Conservation (phyloP, 1,140 invertebrate genomes). For the Heliothis subflexa region DNA sequence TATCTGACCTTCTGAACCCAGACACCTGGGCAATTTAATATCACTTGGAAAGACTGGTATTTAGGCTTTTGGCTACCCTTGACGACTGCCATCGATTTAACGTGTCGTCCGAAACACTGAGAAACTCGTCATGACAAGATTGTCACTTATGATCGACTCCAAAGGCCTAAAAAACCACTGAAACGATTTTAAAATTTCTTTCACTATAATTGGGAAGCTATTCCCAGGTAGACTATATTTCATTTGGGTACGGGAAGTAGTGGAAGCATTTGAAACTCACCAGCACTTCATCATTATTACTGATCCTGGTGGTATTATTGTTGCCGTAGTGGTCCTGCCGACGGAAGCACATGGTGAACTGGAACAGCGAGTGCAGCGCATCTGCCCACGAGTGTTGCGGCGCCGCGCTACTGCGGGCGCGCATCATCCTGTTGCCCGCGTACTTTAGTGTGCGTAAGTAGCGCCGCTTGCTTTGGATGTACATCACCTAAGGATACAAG, state of each 20-base stretch:
- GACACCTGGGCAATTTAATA: too few species aligned
- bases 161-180: too few species aligned
- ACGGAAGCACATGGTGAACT: conserved; percentile 76
- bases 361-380: conserved; percentile 63
- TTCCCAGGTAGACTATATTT: too few species aligned
- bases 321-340: conserved; percentile 62
- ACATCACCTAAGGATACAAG: conserved; percentile 75
- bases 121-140: too few species aligned
- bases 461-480: conserved; percentile 82
- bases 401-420: conserved; percentile 57
- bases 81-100: too few species aligned
- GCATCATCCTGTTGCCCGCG: conserved; percentile 80
- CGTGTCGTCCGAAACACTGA: too few species aligned
- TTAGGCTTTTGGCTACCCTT: too few species aligned
- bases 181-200: too few species aligned
- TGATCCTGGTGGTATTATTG: conserved; percentile 67
- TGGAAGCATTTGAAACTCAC: conserved; percentile 56
- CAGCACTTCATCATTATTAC: conserved; percentile 74
- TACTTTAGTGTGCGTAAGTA: conserved; percentile 84
- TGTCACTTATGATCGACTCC: too few species aligned
- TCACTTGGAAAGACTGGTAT: too few species aligned
- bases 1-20: neutral
- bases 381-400: conserved; percentile 57
- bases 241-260: too few species aligned
- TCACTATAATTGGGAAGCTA: too few species aligned